Conservation (phyloP, 37 sponge, comb jelly and placozoan species). For the Amphimedon queenslandica region DNA sequence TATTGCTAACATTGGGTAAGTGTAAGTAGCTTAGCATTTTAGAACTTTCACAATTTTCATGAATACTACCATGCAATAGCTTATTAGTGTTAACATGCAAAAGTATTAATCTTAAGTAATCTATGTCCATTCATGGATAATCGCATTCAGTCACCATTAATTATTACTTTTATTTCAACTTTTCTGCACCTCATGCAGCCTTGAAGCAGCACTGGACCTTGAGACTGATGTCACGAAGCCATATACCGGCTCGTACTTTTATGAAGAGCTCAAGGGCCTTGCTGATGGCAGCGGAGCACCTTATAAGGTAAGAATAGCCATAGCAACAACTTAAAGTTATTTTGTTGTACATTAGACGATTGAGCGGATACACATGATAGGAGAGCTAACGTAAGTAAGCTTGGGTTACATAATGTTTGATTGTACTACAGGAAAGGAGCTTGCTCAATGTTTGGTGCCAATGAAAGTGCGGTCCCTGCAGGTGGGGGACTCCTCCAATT, state of each 20-base stretch:
- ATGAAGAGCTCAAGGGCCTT: slow-evolving; percentile 74
- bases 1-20: slow-evolving; percentile 77
- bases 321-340: neutral
- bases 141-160: too few relatives aligned
- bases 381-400: slow-evolving; percentile 78
- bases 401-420: neutral
- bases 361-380: slow-evolving; percentile 80
- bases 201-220: slow-evolving; percentile 73
- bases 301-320: slow-evolving; percentile 21
- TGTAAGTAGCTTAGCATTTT: neutral
- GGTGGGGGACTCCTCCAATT: slow-evolving; percentile 67
- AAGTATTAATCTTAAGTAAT: neutral
- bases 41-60: too few relatives aligned
- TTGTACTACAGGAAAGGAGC: slow-evolving; percentile 52
- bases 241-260: slow-evolving; percentile 63
- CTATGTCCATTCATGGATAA: neutral
- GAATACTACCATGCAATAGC: too few relatives aligned
- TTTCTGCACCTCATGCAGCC: too few relatives aligned
- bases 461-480: slow-evolving; percentile 47
- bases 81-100: too few relatives aligned
- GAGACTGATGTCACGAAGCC: slow-evolving; percentile 49
- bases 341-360: slow-evolving; percentile 31
- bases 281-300: slow-evolving; percentile 62
- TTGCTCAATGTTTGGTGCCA: slow-evolving; percentile 93
- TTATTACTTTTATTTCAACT: too few relatives aligned